Base-by-base conservation (phyloP, 2,888 invertebrate species). In the Apotomis turbidana region DNA sequence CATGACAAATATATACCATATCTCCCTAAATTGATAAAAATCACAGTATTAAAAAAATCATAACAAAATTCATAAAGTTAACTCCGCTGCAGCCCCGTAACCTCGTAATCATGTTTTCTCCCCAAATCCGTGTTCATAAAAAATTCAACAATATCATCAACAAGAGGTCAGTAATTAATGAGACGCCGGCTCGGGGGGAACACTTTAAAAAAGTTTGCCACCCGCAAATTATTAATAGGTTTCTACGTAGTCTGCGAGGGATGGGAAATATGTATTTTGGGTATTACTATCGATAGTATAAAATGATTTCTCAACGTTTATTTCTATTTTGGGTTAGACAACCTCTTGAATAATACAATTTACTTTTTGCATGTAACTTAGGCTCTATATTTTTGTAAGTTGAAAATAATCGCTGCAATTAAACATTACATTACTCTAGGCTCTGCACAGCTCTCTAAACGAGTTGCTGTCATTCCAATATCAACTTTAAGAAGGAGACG, bases 221-320 rank as follows among this genome's bases (percentile, higher is more conserved):
- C 83, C 89, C 90, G 86, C 85, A 84, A 87, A 90, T 91, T 93
- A 93, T 93, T 92, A 93, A 93, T 91, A 92, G 93, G 89, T 91
- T 90, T 82, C 83, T 82, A 81, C 83, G 82, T 77, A 81, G 88
- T 84, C 83, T 81, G 69, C 74, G 69, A 86, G 85, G 73, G 87
- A 78, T 79, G 85, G 49, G 70, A 73, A 57, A 67, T 61, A 67
- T 71, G 12, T 52, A 8, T 36, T 46, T 62, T 27, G 0, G 52
- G 38, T 41, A 58, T 5, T 44, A 12, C 38, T 70, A 69, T 74
- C 70, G 75, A 74, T 70, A 68, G 10, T 36, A 5, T 5, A 41
- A 6, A 41, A 6, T 41, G 6, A 27, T 27, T 27, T 27, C 27
- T 27, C 27, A 27, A 27, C 27, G 27, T 27, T 27, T 27, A 27